phyloP scores from a whole-genome alignment of 1,140 invertebrate genomes.

The Lasioglossum albipes region DNA sequence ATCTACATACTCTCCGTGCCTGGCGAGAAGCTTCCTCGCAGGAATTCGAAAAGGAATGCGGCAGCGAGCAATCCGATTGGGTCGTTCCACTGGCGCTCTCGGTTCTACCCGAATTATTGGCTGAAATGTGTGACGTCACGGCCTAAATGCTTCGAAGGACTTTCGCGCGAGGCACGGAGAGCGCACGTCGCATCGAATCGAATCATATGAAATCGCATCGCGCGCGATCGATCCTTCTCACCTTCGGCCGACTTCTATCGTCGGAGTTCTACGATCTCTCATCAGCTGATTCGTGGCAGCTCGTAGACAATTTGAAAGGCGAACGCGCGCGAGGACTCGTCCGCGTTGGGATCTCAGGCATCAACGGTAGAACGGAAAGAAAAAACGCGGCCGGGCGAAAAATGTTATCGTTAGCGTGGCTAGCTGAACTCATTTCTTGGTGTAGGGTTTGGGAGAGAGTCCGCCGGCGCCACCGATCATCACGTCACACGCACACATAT shows the following conservation, averaged over 20 bases:
- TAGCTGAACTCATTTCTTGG: conserved; percentile 46
- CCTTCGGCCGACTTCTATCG: not conserved
- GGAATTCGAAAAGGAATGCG: too few species aligned
- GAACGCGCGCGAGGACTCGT: conserved; percentile 24
- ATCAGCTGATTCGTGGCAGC: not conserved
- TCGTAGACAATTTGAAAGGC: not conserved
- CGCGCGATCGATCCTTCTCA: not conserved
- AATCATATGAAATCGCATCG: not conserved
- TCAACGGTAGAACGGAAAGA: conserved; percentile 48
- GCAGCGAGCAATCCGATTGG: too few species aligned
- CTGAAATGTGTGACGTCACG: too few species aligned
- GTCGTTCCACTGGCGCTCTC: too few species aligned
- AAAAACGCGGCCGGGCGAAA: not conserved
- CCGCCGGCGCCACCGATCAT: conserved; percentile 66
- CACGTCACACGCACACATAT: not conserved
- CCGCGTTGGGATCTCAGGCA: conserved; percentile 65
- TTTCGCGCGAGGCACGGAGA: too few species aligned
- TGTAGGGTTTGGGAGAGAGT: conserved; percentile 62
- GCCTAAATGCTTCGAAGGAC: too few species aligned
- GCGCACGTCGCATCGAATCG: too few species aligned
- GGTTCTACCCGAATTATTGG: too few species aligned
- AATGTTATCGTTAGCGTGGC: not conserved
- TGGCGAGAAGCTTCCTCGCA: too few species aligned
- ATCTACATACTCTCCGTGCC: too few species aligned
- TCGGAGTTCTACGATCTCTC: not conserved